Evolutionary conservation across 64 coral and sea anemone species (phyloP), one percentile per base, ranked within the genome.

Genomic region (Pocillopora verrucosa): DNA sequence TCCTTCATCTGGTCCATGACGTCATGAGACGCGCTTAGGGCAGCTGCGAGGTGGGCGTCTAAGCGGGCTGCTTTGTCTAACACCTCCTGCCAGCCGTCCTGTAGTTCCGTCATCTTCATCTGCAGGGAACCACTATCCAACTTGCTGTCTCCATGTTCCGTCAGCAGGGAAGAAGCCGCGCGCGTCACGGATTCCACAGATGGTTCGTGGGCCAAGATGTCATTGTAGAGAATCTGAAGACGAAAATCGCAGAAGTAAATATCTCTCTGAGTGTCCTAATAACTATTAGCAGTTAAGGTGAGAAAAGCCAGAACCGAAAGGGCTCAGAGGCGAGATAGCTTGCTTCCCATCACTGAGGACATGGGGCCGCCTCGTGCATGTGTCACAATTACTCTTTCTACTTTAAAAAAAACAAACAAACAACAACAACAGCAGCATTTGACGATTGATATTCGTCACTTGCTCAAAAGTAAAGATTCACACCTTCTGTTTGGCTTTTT

Each of bases 1-100:
- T 99, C 97, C 58, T 95, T 95, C 76, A 99, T 95, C 60, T 99
- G 93, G 36, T 83, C 80, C 97, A 99, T 95, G 84, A 95, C 90
- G 74, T 87, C 89, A 73, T 95, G 97, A 10, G 97, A 95, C 11
- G 78, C 90, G 60, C 90, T 86, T 6, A 99, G 68, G 0, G 97
- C 94, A 2, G 78, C 94, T 22, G 89, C 86, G 9, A 99, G 94
- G 9, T 99, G 94, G 20, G 76, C 78, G 19, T 99, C 90, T 24
- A 94, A 75, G 57, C 93, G 94, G 2, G 93, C 87, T 60, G 97
- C 95, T 79, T 99, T 99, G 73, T 91, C 86, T 11, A 99, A 58
- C 17, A 99, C 86, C 34, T 93, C 94, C 63, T 93, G 87, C 97
- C 97, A 99, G 30, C 93, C 90, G 38, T 90, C 82, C 56, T 99